These are phyloP conservation scores for Agrenia bidenticulata DNA, from an alignment of 2,888 invertebrate species.

Conservation along the genomic window DNA sequence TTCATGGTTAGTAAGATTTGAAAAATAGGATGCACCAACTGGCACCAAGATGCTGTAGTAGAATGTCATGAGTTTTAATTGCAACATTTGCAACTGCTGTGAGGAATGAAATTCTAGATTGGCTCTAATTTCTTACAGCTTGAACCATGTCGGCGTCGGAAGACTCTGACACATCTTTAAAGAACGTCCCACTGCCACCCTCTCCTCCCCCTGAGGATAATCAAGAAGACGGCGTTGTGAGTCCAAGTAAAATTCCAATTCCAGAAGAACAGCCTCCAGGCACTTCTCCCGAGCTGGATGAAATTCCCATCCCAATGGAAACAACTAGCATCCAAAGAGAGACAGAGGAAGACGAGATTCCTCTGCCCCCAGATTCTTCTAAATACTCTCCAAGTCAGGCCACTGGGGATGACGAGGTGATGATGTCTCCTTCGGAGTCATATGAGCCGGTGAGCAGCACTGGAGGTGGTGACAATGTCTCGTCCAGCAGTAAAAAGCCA, in stretches of 20 bases:
- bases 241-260: constrained; percentile 32
- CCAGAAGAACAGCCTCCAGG: constrained; percentile 16
- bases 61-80: too few relatives aligned
- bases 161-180: background rate
- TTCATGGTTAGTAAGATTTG: too few relatives aligned
- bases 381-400: constrained; percentile 52
- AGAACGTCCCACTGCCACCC: constrained; percentile 28
- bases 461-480: constrained; percentile 5
- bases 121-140: too few relatives aligned
- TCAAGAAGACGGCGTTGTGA: constrained; percentile 20
- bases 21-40: too few relatives aligned
- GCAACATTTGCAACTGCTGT: too few relatives aligned
- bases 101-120: too few relatives aligned
- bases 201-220: constrained; percentile 35
- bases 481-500: constrained; percentile 32
- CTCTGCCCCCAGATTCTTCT: constrained; percentile 46
- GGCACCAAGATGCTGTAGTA: too few relatives aligned
- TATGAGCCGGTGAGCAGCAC: background rate
- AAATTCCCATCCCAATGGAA: constrained; percentile 47
- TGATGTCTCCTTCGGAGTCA: constrained; percentile 33
- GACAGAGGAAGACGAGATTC: constrained; percentile 42
- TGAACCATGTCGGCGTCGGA: background rate
- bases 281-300: constrained; percentile 31
- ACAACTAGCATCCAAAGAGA: constrained; percentile 3
- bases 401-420: constrained; percentile 43